A percentile compares a stretch with the other conserved stretches of the same genome.
Conservation (phyloP, 2,888 invertebrate genomes). For the Hypomecis atomaria region DNA sequence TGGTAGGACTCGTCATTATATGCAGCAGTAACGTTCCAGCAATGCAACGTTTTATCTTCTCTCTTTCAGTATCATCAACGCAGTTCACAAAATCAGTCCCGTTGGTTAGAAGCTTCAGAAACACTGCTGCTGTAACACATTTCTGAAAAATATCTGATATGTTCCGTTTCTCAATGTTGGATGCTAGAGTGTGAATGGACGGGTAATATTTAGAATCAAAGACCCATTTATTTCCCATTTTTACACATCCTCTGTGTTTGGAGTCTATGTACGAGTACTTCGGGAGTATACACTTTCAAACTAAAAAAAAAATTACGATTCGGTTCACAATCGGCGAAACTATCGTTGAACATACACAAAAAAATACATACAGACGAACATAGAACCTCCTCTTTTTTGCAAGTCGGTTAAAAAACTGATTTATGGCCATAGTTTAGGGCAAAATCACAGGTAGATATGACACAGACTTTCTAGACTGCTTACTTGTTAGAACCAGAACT, state of each 20-base stretch:
- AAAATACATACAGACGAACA: no score
- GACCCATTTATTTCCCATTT: slow-evolving; percentile 58
- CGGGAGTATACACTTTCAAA: no score
- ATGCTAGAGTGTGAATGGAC: slow-evolving; percentile 87
- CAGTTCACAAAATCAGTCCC: slow-evolving; percentile 83
- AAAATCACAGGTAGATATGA: no score
- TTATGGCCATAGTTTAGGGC: no score
- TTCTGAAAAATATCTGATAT: slow-evolving; percentile 90
- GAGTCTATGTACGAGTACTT: slow-evolving; percentile 65
- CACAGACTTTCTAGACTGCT: no score
- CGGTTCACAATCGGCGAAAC: no score
- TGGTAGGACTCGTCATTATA: slow-evolving; percentile 92
- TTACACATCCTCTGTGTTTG: slow-evolving; percentile 70
- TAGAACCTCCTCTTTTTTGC: no score
- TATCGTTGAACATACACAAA: no score
- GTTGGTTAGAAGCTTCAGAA: slow-evolving; percentile 85
- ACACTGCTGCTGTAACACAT: slow-evolving; percentile 85
- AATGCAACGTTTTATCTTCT: slow-evolving; percentile 66
- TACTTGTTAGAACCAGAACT: no score
- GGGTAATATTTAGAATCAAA: slow-evolving; percentile 81
- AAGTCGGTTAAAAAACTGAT: no score
- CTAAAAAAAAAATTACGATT: no score
- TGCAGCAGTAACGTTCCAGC: slow-evolving; percentile 89
- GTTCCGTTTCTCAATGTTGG: slow-evolving; percentile 87
- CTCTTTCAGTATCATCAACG: slow-evolving; percentile 58